Evolutionary conservation across 92 coral and sea anemone species (phyloP), one percentile per base, ranked within the genome.

Genomic region (Epizoanthus ramosus): DNA sequence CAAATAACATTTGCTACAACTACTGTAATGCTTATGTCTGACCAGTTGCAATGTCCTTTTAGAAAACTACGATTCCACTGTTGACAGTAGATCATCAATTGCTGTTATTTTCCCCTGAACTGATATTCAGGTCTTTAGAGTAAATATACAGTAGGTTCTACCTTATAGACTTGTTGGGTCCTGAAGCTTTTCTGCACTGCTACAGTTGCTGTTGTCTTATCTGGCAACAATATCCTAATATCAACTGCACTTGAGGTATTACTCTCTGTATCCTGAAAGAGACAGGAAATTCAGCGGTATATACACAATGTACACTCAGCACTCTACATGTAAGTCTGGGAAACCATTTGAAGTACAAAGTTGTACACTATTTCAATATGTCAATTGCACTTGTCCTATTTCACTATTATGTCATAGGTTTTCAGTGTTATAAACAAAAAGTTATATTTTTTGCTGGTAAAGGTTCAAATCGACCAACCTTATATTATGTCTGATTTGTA

Each of bases 141-240:
- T 41, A 57, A 75, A 75, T n/a, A 22, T 3, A 13, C 79, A 16
- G 39, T 35, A 35, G 1, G 43, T 37, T 70, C 45, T 43, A 97
- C 99, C 99, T 97, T 84, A 75, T 84, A 97, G 14, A 97, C 98
- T 13, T 92, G 91, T 75, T 82, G 86, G 7, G 98, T 94, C 85
- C 87, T 87, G 79, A 90, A 82, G 74, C 90, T 86, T 84, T 92
- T 97, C 86, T 90, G 86, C 47, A 94, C 89, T 56, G 87, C 83
- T 41, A 97, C 98, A 58, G 89, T 75, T 73, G 85, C 90, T 37
- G 89, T 88, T 57, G 99, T 65, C 63, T 94, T 89, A 80, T 94
- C 99, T n/a, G 99, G 97, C 23, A 94, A 74, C 60, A 87, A 75
- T 17, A 97, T 84, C 80, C 95, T 86, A 35, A 97, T 85, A 74